Evolutionary conservation across 1,140 invertebrate species (phyloP), one percentile per base, ranked within the genome.

Genomic region (Brachionus plicatilis): DNA sequence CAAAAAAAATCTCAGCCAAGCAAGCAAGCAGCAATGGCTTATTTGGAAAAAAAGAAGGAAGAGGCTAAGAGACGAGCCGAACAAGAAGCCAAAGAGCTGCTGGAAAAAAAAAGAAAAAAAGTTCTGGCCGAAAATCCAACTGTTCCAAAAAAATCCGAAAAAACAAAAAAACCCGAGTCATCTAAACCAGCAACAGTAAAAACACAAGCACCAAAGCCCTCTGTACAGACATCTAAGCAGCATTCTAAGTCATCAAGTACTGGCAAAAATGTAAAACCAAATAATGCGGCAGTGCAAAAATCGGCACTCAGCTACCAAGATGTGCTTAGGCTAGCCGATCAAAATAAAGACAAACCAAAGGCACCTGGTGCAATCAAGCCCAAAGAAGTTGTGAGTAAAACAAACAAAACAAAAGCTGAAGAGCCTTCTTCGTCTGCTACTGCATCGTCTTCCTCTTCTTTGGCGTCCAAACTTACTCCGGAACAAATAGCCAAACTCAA

Each of bases 401-500:
- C 72, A 11, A 20, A n/a, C 37, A 27, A 76, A 72, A 43, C 17
- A 72, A 72, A 43, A 43, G 12, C 4, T 6, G 33, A 12, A 11
- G 68, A 41, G 9, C 33, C 72, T 5, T 47, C 27, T 76, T n/a
- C 41, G 2, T 76, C 72, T 9, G 43, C 72, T 14, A 76, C 72
- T 47, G 68, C 68, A 3, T 72, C 68, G 4, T 72, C 66, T n/a
- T 70, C 68, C 37, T 37, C 17, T 33, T 27, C 20, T 50, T 47
- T 11, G 11, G 12, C 53, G 9, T 60, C 53, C 3, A 82, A 82
- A 65, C 41, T 82, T n/a, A 82, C 79, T 17, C 53, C 79, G 3
- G 79, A 82, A 47, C 79, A 82, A 82, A 82, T 82, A 9, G 79
- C 79, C 12, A 82, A 82, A 27, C 79, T 82, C 9, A 82, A 37